Evolutionary conservation across 2,797 vertebrate genomes (phyloP).

Genomic region (Melanotaenia boesemani): DNA sequence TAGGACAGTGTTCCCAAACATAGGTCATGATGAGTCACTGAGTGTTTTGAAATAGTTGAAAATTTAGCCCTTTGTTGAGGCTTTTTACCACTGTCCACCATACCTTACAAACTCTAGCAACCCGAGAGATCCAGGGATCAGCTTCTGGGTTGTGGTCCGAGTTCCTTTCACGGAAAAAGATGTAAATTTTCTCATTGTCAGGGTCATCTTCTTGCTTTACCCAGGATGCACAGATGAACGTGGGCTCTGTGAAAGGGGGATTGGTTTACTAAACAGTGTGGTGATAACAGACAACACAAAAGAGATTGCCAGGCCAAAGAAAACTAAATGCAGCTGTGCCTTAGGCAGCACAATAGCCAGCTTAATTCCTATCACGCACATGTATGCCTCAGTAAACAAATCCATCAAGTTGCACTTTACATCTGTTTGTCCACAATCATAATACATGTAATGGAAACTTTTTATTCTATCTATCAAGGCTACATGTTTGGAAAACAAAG

Average conservation of each 20-base stretch:
- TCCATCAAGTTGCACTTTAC: not conserved
- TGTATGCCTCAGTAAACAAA: not conserved
- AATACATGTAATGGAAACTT: not conserved
- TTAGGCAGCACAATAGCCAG: not conserved
- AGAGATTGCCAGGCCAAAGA: not conserved
- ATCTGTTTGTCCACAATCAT: not conserved
- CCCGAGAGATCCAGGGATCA: conserved; percentile 83
- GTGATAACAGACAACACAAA: too few species aligned
- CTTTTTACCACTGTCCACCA: not conserved
- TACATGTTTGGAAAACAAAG: not conserved
- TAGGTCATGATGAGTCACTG: not conserved
- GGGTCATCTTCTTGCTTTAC: conserved; percentile 69
- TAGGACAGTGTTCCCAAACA: not conserved
- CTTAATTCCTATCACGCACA: not conserved
- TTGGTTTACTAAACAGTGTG: not conserved
- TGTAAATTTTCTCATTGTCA: conserved; percentile 84
- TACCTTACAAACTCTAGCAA: conserved; percentile 87
- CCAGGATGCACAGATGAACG: conserved; percentile 79
- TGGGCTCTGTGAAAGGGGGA: conserved; percentile 75
- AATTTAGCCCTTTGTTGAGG: not conserved
- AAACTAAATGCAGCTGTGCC: too few species aligned
- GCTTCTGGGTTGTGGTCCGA: conserved; percentile 78
- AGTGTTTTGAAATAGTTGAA: not conserved
- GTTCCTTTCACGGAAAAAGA: conserved; percentile 86
- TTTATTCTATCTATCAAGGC: too few species aligned